A percentile compares a stretch with the other conserved stretches of the same genome.
Conservation (phyloP, 2,797 vertebrate species). For the Spizella passerina region DNA sequence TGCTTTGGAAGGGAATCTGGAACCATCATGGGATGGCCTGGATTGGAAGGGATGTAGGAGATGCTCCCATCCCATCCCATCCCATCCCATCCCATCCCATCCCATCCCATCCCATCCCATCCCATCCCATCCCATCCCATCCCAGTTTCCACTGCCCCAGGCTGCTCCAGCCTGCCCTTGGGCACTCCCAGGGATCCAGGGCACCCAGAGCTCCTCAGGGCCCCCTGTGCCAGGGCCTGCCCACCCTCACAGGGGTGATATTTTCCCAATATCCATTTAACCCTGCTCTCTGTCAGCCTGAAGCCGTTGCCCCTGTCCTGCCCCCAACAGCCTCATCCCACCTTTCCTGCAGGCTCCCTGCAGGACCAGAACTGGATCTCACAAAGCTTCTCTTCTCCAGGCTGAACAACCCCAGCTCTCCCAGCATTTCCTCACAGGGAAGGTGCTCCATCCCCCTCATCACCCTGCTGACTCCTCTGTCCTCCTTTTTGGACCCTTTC, state of each 20-base stretch:
- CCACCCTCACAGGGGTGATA: not conserved
- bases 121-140: no score
- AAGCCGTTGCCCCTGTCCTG: not conserved
- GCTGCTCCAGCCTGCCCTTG: not conserved
- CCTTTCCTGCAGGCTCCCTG: not conserved
- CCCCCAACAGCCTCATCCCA: not conserved
- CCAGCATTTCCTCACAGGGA: rapidly evolving
- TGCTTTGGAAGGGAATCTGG: not conserved
- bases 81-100: no score
- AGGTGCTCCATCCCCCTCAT: not conserved
- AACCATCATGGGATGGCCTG: not conserved
- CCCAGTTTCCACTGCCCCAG: rapidly evolving
- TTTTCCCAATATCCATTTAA: not conserved
- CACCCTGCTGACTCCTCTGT: no score
- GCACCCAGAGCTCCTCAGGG: not conserved
- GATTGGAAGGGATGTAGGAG: rapidly evolving
- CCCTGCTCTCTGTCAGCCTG: not conserved
- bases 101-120: no score
- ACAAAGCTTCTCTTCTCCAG: not conserved
- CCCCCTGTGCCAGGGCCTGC: not conserved
- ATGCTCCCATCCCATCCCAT: rapidly evolving
- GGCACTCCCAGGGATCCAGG: not conserved
- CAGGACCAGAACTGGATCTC: not conserved
- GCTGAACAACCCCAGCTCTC: no score
- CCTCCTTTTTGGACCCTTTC: not conserved